Percentiles rank a stretch among this genome's conserved stretches.
Evolutionary conservation across 2,888 invertebrate genomes (phyloP).

Genomic region (Lasioglossum villosulum): DNA sequence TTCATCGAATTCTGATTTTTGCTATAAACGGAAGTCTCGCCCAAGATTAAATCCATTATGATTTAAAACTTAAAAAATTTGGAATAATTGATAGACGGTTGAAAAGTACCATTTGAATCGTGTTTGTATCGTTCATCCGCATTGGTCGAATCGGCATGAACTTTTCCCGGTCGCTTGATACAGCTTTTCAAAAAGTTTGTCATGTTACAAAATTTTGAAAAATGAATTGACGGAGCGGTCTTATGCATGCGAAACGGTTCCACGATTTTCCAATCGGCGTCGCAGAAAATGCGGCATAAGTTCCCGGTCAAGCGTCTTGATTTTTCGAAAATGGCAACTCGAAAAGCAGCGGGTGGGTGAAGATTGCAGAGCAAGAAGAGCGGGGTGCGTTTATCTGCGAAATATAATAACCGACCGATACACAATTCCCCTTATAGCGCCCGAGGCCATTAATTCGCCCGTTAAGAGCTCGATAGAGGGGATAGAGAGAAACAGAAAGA

Average conservation of each 20-base stretch:
- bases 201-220: too few species aligned
- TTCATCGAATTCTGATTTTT: too few species aligned
- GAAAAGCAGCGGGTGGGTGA: background rate
- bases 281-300: too few species aligned
- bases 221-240: too few species aligned
- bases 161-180: background rate
- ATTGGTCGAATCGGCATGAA: background rate
- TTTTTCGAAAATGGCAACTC: background rate
- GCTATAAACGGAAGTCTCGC: too few species aligned
- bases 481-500: background rate
- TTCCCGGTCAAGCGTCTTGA: too few species aligned
- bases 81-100: too few species aligned
- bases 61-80: too few species aligned
- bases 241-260: too few species aligned
- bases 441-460: conserved; percentile 8
- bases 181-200: background rate
- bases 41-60: too few species aligned
- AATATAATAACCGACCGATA: background rate
- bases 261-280: too few species aligned
- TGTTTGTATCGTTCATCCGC: background rate
- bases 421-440: background rate
- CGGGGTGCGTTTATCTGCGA: background rate
- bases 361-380: background rate
- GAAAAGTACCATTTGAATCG: too few species aligned
- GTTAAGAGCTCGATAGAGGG: conserved; percentile 7